Percentiles rank a stretch among this genome's conserved stretches.
Conservation (phyloP, 37 sponge, comb jelly and placozoan species). For the Bolinopsis microptera region DNA sequence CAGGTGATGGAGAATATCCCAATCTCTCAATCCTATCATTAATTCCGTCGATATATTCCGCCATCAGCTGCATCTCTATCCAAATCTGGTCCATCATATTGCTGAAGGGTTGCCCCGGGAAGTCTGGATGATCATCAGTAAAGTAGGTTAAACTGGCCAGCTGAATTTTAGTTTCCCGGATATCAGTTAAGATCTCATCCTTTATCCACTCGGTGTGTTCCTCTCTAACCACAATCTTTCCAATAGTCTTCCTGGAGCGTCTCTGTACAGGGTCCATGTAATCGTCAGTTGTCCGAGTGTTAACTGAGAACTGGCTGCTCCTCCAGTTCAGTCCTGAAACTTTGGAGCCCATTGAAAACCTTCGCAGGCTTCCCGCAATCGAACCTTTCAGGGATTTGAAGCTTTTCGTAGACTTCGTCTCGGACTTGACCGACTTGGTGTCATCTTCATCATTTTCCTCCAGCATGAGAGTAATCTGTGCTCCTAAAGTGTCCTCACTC, state of each 20-base stretch:
- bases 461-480: not conserved
- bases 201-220: slow-evolving; percentile 9
- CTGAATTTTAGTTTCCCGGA: not conserved
- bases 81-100: not conserved
- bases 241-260: not conserved
- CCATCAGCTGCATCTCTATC: not conserved
- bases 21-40: not conserved
- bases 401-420: not conserved
- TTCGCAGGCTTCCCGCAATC: not conserved
- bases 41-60: not conserved
- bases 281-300: not conserved
- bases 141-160: not conserved
- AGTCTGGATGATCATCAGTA: not conserved
- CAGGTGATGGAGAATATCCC: not conserved
- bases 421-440: not conserved
- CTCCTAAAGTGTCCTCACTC: not conserved
- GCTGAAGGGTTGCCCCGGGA: slow-evolving; percentile 4
- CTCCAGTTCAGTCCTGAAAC: not conserved
- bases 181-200: not conserved
- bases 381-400: slow-evolving; percentile 10
- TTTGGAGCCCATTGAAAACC: slow-evolving; percentile 5
- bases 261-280: slow-evolving; percentile 7
- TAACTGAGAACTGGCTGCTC: not conserved
- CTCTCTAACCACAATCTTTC: slow-evolving; percentile 22
- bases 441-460: not conserved